These are phyloP conservation scores for Chrysogorgia sp. DNA, from an alignment of 92 coral and sea anemone species.

Conservation along the genomic window DNA sequence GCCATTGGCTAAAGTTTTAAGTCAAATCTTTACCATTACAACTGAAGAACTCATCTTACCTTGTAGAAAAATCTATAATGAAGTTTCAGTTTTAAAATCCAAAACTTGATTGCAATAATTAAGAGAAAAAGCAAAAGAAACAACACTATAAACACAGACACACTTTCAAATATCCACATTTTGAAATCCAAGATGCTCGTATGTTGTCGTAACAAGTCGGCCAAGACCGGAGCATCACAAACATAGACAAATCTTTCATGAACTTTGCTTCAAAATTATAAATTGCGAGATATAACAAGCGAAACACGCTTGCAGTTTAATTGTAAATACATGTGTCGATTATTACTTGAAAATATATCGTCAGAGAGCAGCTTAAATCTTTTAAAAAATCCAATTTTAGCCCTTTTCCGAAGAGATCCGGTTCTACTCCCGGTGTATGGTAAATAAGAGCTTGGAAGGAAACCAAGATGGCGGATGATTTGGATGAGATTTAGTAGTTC, in stretches of 20 bases:
- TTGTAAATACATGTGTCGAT: no score
- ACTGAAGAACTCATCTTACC: slow-evolving; percentile 52
- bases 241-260: no score
- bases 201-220: not conserved
- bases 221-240: not conserved
- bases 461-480: slow-evolving; percentile 26
- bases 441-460: not conserved
- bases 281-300: no score
- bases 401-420: not conserved
- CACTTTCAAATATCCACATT: slow-evolving; percentile 39
- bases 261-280: no score
- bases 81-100: slow-evolving; percentile 72
- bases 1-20: no score
- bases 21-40: no score
- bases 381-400: no score
- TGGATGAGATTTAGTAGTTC: not conserved
- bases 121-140: slow-evolving; percentile 34
- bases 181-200: slow-evolving; percentile 26
- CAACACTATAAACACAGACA: slow-evolving; percentile 20
- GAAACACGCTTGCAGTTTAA: no score
- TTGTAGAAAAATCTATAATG: slow-evolving; percentile 83
- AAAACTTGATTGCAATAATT: slow-evolving; percentile 45
- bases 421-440: slow-evolving; percentile 20
- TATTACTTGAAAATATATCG: no score
- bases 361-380: no score